Evolutionary conservation across 2,888 invertebrate genomes (phyloP).

Genomic region (Rosalia funebris): DNA sequence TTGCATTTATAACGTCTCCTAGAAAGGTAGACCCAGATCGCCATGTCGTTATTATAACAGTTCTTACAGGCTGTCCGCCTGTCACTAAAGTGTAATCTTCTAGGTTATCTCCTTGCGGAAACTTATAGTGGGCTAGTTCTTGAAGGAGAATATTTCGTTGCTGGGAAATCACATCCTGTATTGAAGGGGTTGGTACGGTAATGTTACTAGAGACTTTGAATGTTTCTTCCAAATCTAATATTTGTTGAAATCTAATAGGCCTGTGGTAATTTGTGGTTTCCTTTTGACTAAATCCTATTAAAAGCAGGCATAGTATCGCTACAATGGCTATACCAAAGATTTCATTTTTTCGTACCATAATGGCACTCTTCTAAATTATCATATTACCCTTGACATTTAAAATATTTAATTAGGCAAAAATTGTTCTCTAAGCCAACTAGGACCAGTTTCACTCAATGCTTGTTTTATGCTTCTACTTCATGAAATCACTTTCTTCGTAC

Average conservation of each 20-base stretch:
- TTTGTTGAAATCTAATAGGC: conserved; percentile 39
- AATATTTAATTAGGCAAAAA: background rate
- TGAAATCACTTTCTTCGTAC: conserved; percentile 11
- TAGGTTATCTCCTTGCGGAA: conserved; percentile 70
- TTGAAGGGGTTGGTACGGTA: conserved; percentile 59
- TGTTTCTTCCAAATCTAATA: conserved; percentile 37
- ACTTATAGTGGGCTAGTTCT: conserved; percentile 71
- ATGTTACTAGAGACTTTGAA: conserved; percentile 32
- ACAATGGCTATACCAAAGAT: conserved; percentile 47
- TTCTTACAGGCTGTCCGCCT: conserved; percentile 78
- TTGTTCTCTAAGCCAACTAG: conserved; percentile 6
- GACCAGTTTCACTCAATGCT: conserved; percentile 1
- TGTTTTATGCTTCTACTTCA: conserved; percentile 4
- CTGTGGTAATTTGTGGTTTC: conserved; percentile 37
- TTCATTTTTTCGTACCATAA: conserved; percentile 51
- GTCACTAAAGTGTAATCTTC: conserved; percentile 76
- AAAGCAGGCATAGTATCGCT: conserved; percentile 46
- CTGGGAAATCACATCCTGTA: conserved; percentile 67
- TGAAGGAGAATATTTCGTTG: conserved; percentile 67
- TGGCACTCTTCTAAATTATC: conserved; percentile 24
- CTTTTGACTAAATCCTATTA: conserved; percentile 50
- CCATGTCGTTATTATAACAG: conserved; percentile 88
- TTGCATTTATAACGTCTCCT: conserved; percentile 83
- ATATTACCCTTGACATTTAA: conserved; percentile 25
- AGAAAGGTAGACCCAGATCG: conserved; percentile 91